phyloP scores from a whole-genome alignment of 2,888 invertebrate species.

The Opisthograptis luteolata region DNA sequence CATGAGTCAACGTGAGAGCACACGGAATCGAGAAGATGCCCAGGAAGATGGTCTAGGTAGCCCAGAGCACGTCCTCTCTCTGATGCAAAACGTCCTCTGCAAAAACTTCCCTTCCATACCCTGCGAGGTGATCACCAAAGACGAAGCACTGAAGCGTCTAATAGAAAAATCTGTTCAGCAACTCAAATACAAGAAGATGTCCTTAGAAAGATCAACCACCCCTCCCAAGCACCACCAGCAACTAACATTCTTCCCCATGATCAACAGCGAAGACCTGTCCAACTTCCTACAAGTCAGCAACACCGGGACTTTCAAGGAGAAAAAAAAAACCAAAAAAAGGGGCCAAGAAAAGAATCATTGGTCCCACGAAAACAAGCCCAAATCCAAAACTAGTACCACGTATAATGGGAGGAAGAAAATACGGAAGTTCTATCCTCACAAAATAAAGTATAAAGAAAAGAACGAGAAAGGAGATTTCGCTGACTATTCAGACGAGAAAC shows the following conservation, averaged over 20 bases:
- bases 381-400: slow-evolving; percentile 45
- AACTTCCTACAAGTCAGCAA: slow-evolving; percentile 58
- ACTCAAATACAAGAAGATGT: slow-evolving; percentile 60
- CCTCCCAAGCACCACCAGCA: slow-evolving; percentile 45
- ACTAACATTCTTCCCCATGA: slow-evolving; percentile 56
- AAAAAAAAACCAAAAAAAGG: slow-evolving; percentile 22
- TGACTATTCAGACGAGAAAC: slow-evolving; percentile 61
- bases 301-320: slow-evolving; percentile 40
- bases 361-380: slow-evolving; percentile 41
- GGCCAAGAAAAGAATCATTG: slow-evolving; percentile 34
- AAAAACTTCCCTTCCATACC: slow-evolving; percentile 71
- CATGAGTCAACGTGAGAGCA: slow-evolving; percentile 34
- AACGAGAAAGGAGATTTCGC: slow-evolving; percentile 44
- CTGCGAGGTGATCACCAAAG: slow-evolving; percentile 64
- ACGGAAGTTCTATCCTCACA: slow-evolving; percentile 74
- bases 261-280: slow-evolving; percentile 67
- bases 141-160: slow-evolving; percentile 56
- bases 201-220: slow-evolving; percentile 52
- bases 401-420: slow-evolving; percentile 63
- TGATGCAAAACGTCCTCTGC: slow-evolving; percentile 73
- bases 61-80: slow-evolving; percentile 43
- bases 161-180: slow-evolving; percentile 70
- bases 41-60: slow-evolving; percentile 17
- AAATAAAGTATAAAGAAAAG: slow-evolving; percentile 69
- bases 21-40: slow-evolving; percentile 33